A percentile compares a stretch with the other conserved stretches of the same genome.
Conservation (phyloP, 2,888 invertebrate genomes). For the Nematopogon swammerdamellus region DNA sequence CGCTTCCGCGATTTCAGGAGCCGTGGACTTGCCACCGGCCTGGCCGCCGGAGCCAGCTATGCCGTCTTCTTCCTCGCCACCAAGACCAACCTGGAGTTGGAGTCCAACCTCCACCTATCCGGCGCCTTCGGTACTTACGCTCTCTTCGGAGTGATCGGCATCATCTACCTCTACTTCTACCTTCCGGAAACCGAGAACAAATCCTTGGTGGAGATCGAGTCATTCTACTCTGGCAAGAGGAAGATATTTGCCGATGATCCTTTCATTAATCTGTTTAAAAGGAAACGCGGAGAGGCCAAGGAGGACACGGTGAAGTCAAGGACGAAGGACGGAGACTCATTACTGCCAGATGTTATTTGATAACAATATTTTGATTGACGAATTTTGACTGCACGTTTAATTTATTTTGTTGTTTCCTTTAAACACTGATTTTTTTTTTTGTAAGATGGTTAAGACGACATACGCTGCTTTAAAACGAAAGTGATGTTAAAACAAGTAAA, state of each 20-base stretch:
- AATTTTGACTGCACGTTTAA: too few relatives aligned
- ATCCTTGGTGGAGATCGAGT: conserved; percentile 47
- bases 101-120: conserved; percentile 34
- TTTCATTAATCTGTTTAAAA: conserved; percentile 31
- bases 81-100: conserved; percentile 52
- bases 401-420: too few relatives aligned
- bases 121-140: conserved; percentile 52
- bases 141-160: conserved; percentile 36
- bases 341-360: too few relatives aligned
- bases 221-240: conserved; percentile 32
- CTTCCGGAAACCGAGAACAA: conserved; percentile 57
- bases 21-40: conserved; percentile 47
- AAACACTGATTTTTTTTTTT: too few relatives aligned
- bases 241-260: conserved; percentile 41
- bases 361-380: too few relatives aligned
- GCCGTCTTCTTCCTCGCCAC: conserved; percentile 45
- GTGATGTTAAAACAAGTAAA: too few relatives aligned
- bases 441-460: too few relatives aligned
- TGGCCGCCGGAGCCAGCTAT: conserved; percentile 53
- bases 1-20: conserved; percentile 51
- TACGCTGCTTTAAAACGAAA: too few relatives aligned
- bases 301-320: background rate
- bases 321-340: background rate
- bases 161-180: conserved; percentile 47
- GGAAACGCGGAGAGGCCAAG: conserved; percentile 19